A percentile compares a stretch with the other conserved stretches of the same genome.
Conservation (phyloP, 2,888 invertebrate genomes). For the Creontiades dilutus region DNA sequence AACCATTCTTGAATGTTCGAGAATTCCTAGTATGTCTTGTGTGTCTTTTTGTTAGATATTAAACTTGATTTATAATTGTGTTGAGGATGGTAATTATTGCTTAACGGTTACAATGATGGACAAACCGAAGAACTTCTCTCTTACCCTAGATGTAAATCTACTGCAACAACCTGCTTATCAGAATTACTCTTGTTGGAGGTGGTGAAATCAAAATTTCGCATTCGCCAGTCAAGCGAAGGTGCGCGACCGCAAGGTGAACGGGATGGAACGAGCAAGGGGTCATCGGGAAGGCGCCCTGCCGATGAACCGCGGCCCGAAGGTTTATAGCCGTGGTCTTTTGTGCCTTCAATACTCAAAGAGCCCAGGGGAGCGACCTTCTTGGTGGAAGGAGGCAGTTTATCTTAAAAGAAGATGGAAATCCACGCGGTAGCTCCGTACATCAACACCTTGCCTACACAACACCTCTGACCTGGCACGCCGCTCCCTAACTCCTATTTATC, state of each 20-base stretch:
- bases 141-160: no score
- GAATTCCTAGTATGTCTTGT: no score
- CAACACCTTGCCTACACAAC: constrained; percentile 59
- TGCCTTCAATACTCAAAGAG: constrained; percentile 56
- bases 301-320: constrained; percentile 29
- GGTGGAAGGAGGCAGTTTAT: constrained; percentile 53
- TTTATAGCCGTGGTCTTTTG: constrained; percentile 56
- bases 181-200: neutral
- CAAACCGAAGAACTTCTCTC: no score
- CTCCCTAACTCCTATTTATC: constrained; percentile 61
- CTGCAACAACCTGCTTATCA: neutral
- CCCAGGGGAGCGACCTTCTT: neutral
- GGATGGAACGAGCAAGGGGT: constrained; percentile 43
- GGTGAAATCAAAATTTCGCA: constrained; percentile 17
- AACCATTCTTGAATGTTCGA: no score
- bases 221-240: neutral
- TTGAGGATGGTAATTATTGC: no score
- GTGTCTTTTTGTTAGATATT: no score
- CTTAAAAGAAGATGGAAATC: constrained; percentile 62
- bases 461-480: constrained; percentile 62
- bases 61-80: no score
- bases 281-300: constrained; percentile 8
- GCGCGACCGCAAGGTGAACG: constrained; percentile 47
- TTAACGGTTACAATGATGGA: no score
- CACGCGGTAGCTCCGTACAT: constrained; percentile 60